These are phyloP conservation scores for Polietes domitor DNA, from an alignment of 2,888 invertebrate species.

Conservation along the genomic window DNA sequence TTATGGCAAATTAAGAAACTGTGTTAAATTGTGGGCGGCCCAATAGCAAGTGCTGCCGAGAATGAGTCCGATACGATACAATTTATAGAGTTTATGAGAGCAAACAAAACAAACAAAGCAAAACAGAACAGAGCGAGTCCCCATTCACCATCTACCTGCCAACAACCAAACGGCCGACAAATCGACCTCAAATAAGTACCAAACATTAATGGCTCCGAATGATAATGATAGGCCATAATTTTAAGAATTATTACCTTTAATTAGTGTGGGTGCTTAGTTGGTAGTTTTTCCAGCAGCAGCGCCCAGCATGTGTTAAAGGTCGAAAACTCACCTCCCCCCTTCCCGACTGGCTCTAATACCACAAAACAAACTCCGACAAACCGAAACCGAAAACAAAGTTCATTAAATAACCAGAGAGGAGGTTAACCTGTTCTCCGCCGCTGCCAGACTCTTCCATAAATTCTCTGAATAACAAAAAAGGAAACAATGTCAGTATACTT, in stretches of 20 bases:
- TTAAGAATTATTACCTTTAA: constrained; percentile 48
- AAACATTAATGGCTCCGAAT: constrained; percentile 14
- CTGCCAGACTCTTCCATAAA: background rate
- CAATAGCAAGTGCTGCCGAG: background rate
- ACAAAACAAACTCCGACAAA: background rate
- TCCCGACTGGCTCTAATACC: background rate
- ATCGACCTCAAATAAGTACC: constrained; percentile 19
- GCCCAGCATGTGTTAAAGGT: background rate
- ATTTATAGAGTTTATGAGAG: constrained; percentile 20
- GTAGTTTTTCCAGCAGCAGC: background rate
- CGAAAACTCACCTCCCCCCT: background rate
- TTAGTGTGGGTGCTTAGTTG: constrained; percentile 38
- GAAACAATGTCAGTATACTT: background rate
- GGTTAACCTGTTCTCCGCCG: background rate
- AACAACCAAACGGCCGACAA: constrained; percentile 15
- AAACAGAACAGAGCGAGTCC: background rate
- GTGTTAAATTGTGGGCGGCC: constrained; percentile 51
- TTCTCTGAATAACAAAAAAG: background rate
- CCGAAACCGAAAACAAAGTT: constrained; percentile 8
- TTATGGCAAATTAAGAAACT: constrained; percentile 62
- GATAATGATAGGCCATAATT: constrained; percentile 39
- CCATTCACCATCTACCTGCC: too few relatives aligned
- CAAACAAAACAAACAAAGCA: background rate
- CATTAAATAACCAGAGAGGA: background rate
- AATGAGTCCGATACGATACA: background rate